Evolutionary conservation across 1,140 invertebrate species (phyloP), one percentile per base, ranked within the genome.

Genomic region (Orius insidiosus): DNA sequence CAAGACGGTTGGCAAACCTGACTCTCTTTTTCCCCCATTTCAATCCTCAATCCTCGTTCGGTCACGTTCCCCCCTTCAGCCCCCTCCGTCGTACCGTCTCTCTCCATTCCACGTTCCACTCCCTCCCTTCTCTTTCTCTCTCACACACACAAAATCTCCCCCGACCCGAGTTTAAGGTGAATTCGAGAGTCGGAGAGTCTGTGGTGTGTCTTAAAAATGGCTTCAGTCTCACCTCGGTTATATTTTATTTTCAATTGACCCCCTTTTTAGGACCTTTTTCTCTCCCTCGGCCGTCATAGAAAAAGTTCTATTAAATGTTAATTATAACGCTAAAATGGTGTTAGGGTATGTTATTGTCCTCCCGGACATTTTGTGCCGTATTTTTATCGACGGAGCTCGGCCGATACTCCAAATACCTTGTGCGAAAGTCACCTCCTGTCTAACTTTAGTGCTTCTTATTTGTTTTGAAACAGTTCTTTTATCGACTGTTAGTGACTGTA

Each of bases 381-480:
- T 54, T 36, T 5, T 55, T n/a, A 18, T 39, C 31, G 35, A 36
- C 45, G 46, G 50, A 37, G 42, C 48, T 34, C 45, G 50, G 44
- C 53, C 53, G 13, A 44, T 54, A 15, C 46, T 56, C 19, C 50
- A 52, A 31, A 36, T 56, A 11, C 56, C 58, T 14, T 57, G 58
- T 53, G 52, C 58, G 19, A 59, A 57, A 52, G 56, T 58, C 52
- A 73, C 74, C 52, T 77, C 75, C 44, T 71, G 72, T 55, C 65
- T 75, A 45, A 76, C 74, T 52, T 67, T 83, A 55, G 69, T 83
- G 53, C 69, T 82, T 54, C 68, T 83, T 58, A 69, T 78, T 53
- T 80, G 75, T 65, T 71, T 84, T 55, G 78, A 85, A 69, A 81
- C 78, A 56, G 76, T 82, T 16, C 66, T 83, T 59, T 65, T 78